A percentile compares a stretch with the other conserved stretches of the same genome.
Conservation (phyloP, 2,113 vertebrate species). For the Lanius ludovicianus region DNA sequence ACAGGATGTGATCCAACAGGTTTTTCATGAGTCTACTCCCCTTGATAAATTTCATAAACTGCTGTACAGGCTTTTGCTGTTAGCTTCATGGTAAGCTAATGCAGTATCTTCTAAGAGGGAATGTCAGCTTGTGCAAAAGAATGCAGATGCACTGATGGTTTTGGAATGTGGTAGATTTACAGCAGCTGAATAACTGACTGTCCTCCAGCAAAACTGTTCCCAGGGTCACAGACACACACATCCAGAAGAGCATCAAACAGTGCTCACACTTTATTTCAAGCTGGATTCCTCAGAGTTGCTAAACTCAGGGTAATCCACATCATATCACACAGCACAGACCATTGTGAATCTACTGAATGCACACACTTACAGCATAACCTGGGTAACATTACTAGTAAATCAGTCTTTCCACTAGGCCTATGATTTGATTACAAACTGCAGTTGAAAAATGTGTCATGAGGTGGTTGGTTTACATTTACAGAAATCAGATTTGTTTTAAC, state of each 20-base stretch:
- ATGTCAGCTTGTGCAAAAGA: neutral
- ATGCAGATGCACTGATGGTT: neutral
- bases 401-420: neutral
- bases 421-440: neutral
- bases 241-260: neutral
- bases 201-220: neutral
- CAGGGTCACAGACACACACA: neutral
- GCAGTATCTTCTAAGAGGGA: neutral
- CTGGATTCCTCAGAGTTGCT: neutral
- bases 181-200: slow-evolving; percentile 9
- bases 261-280: neutral
- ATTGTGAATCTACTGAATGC: neutral
- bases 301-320: neutral
- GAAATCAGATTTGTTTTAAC: slow-evolving; percentile 22
- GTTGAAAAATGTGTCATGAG: slow-evolving; percentile 16
- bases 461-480: neutral
- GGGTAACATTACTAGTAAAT: neutral
- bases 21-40: neutral
- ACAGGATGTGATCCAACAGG: neutral
- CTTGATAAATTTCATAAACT: neutral
- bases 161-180: neutral
- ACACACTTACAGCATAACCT: rapidly evolving
- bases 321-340: neutral
- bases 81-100: neutral
- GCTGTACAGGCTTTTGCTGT: neutral